A percentile compares a stretch with the other conserved stretches of the same genome.
These are phyloP conservation scores for Gila robusta DNA, from an alignment of 2,797 vertebrate species.

Conservation along the genomic window DNA sequence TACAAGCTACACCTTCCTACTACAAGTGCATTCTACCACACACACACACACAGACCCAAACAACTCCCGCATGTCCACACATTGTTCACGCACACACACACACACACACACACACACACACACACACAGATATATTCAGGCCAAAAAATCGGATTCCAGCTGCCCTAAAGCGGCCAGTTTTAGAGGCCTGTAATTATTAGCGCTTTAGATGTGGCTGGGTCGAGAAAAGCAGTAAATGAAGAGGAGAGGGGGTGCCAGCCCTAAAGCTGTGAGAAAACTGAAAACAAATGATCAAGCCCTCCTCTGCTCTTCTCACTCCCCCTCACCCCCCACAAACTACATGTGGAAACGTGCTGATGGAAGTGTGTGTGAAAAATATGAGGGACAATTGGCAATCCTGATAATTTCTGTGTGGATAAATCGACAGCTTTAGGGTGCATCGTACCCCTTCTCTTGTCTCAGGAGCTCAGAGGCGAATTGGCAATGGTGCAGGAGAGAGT, in stretches of 20 bases:
- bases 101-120: conserved; percentile 60
- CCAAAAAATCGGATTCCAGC: conserved; percentile 84
- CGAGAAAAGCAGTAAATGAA: conserved; percentile 84
- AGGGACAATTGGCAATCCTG: conserved; percentile 11
- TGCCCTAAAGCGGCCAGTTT: conserved; percentile 83
- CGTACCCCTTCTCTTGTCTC: background rate
- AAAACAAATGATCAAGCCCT: conserved; percentile 88
- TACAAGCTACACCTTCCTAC: conserved; percentile 52
- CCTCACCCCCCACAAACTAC: conserved; percentile 45
- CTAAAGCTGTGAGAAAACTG: conserved; percentile 90
- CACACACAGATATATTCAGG: conserved; percentile 65
- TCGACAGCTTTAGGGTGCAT: background rate
- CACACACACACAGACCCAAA: conserved; percentile 26
- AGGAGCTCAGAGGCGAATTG: background rate
- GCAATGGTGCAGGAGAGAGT: background rate
- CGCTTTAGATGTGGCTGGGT: conserved; percentile 90
- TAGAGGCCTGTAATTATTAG: conserved; percentile 91
- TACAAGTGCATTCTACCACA: conserved; percentile 33
- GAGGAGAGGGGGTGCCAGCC: conserved; percentile 83
- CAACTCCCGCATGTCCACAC: conserved; percentile 17
- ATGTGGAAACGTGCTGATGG: conserved; percentile 32
- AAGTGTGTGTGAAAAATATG: conserved; percentile 47
- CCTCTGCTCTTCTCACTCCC: conserved; percentile 59
- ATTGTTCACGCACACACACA: conserved; percentile 40
- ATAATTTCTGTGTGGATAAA: conserved; percentile 13